Evolutionary conservation across 2,888 invertebrate genomes (phyloP), one percentile per base, ranked within the genome.

Genomic region (Clanis bilineata): DNA sequence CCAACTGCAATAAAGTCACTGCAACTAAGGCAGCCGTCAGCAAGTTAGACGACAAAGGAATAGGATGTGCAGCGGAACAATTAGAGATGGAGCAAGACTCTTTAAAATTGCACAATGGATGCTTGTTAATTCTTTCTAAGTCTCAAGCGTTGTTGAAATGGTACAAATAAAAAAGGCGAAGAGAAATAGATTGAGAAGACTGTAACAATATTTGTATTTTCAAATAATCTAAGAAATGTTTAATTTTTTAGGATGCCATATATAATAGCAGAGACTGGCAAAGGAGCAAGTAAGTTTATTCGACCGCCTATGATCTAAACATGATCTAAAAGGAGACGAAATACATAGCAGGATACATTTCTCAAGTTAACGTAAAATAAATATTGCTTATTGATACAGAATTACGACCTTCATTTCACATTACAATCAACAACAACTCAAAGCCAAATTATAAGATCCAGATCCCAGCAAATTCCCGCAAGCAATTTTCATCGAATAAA

Each of bases 31-130:
- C 15, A 18, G 18, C 10, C 10, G 3, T 18, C 10, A 1, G 1
- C 15, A 6, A n/a, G 51, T 28, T 32, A 51, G 51, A 51, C 51
- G 51, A 51, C 18, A 51, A 51, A 51, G 51, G 51, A 51, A 51
- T 28, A 21, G 51, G 18, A 18, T 51, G 18, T 18, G 41, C 18
- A 51, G 18, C 25, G 51, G 32, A 51, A 51, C 51, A 51, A 51
- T 51, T 51, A 51, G 32, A 18, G 18, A 9, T 32, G 18, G 18
- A 51, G 51, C 51, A 18, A 28, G 32, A 32, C 32, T 18, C 32
- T 32, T 32, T 51, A 32, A 28, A 28, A 51, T 32, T 51, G 7
- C 51, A 51, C 51, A 51, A 51, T 32, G 32, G 32, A 18, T 32
- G 51, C 51, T 51, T 51, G 51, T 51, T 51, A 51, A 32, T 51